Evolutionary conservation across 2,113 vertebrate species (phyloP).

Genomic region (Bagarius yarrelli): DNA sequence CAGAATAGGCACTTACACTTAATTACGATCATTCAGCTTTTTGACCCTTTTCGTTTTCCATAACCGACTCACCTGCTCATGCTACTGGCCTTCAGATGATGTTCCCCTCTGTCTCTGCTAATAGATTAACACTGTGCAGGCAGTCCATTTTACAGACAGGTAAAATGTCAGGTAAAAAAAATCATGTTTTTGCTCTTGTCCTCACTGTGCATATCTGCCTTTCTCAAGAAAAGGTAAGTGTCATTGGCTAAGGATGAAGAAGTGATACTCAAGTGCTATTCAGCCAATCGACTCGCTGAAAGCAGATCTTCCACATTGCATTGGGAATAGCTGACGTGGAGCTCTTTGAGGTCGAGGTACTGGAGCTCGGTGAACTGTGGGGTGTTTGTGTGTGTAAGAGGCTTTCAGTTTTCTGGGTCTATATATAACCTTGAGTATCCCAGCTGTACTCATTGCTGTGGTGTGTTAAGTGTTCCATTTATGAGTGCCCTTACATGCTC

Average conservation of each 20-base stretch:
- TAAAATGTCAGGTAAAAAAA: no score
- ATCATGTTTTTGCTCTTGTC: slow-evolving; percentile 32
- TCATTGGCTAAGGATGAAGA: not conserved
- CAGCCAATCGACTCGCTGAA: slow-evolving; percentile 15
- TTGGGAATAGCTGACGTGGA: not conserved
- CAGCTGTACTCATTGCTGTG: slow-evolving; percentile 23
- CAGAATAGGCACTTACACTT: not conserved
- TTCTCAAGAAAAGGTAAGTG: not conserved
- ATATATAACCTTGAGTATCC: slow-evolving; percentile 40
- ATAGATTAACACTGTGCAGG: slow-evolving; percentile 17
- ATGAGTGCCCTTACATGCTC: not conserved
- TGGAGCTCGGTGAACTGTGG: slow-evolving; percentile 21
- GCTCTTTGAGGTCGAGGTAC: slow-evolving; percentile 14
- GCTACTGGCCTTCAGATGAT: slow-evolving; percentile 11
- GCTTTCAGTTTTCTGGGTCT: slow-evolving; percentile 13
- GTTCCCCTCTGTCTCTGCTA: not conserved
- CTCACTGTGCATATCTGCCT: slow-evolving; percentile 12
- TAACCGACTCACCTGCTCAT: not conserved
- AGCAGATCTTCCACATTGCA: not conserved
- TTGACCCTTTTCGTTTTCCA: not conserved
- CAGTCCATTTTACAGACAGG: slow-evolving; percentile 3
- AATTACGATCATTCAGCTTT: not conserved
- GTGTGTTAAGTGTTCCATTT: slow-evolving; percentile 33
- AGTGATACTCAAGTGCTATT: not conserved
- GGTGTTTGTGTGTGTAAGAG: slow-evolving; percentile 17